Evolutionary conservation across 2,888 invertebrate genomes (phyloP), one percentile per base, ranked within the genome.

Genomic region (Alloplasta piceator): DNA sequence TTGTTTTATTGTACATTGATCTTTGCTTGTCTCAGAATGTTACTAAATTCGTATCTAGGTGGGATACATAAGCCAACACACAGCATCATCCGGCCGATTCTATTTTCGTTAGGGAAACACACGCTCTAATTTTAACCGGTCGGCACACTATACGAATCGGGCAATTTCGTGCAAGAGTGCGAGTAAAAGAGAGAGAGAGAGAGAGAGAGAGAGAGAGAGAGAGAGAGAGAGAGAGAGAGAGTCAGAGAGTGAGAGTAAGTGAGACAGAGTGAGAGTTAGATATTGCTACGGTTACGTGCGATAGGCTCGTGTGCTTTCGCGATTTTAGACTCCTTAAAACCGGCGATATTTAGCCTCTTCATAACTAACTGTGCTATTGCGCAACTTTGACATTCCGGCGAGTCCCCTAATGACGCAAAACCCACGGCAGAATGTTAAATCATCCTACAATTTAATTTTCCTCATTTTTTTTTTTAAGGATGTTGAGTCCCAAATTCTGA

Each of bases 91-190:
- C 88, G 86, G 86, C 83, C 85, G 87, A 74, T 89, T 90, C 91
- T 91, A 91, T 90, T 91, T 91, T 90, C 83, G 89, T 87, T 87
- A 87, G 87, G 88, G 89, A 90, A 90, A 89, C 89, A 88, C 88
- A 83, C 86, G 87, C 86, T 88, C 91, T 91, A 91, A 91, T 89
- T 90, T 90, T 91, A 91, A 89, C 89, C 87, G 87, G 87, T 79
- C 87, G 81, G 78, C 81, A 74, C 64, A 73, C 77, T 58, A 10
- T 74, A 60, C 71, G 50, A 55, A 26, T 39, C 55, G 60, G 50
- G 55, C 64, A 66, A 26, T 67, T 70, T 82, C 71, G 68, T 58
- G 74, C 73, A 46, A 70, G 36, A 67, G 61, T 36, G 68, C 58
- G 48, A 63, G 68, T 56, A 52, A 68, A 58, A 16, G 38, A 41